Evolutionary conservation across 2,888 invertebrate genomes (phyloP), one percentile per base, ranked within the genome.

Genomic region (Pilophorus perplexus): DNA sequence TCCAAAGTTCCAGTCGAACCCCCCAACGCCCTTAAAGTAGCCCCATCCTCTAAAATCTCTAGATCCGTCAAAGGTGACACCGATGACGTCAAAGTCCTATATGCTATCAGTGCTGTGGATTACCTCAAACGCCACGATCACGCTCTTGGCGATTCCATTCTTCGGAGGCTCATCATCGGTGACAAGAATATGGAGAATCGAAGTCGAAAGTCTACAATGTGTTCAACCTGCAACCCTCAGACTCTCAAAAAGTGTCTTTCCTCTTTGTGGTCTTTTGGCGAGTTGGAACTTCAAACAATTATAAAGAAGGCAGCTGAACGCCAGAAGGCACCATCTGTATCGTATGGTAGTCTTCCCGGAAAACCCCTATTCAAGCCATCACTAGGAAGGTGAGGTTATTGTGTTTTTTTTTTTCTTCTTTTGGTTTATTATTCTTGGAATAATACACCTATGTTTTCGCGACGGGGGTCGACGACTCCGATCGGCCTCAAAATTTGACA

Each of bases 381-480:
- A 10, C 59, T 59, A 42, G 59, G 59, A 44, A 59, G 59, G 59
- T 59, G 25, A n/a, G n/a, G n/a, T n/a, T n/a, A n/a, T n/a, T n/a
- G n/a, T n/a, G n/a, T n/a, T n/a, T n/a, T n/a, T n/a, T n/a, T n/a
- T n/a, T n/a, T n/a, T n/a, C n/a, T n/a, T n/a, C n/a, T n/a, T n/a
- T n/a, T n/a, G n/a, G n/a, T n/a, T n/a, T n/a, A n/a, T n/a, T n/a
- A n/a, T n/a, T n/a, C n/a, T n/a, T n/a, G n/a, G n/a, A n/a, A n/a
- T n/a, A n/a, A n/a, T n/a, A n/a, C n/a, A n/a, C n/a, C n/a, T n/a
- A n/a, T n/a, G n/a, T n/a, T n/a, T n/a, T n/a, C n/a, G n/a, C n/a
- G n/a, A n/a, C n/a, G n/a, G n/a, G n/a, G n/a, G n/a, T n/a, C n/a
- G n/a, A n/a, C n/a, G n/a, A n/a, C n/a, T n/a, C n/a, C n/a, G n/a